Evolutionary conservation across 2,797 vertebrate species (phyloP).

Genomic region (Chromobotia macracanthus): DNA sequence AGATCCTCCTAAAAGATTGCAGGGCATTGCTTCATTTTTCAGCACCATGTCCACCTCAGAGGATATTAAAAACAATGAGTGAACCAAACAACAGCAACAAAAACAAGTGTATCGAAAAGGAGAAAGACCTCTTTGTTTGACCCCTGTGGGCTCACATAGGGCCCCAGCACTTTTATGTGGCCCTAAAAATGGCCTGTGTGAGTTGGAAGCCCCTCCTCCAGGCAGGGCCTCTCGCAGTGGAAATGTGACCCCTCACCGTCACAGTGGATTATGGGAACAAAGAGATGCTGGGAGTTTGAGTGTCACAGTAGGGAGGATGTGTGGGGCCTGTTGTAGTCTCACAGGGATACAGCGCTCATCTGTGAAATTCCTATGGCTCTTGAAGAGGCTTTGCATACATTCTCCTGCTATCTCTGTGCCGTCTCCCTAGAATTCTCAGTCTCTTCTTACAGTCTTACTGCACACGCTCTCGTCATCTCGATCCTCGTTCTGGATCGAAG

Average conservation of each 20-base stretch:
- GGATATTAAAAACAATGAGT: conserved; percentile 13
- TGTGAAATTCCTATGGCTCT: conserved; percentile 68
- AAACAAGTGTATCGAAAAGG: conserved; percentile 31
- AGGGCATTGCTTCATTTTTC: background rate
- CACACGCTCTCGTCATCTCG: background rate
- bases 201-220: conserved; percentile 47
- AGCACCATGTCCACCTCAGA: background rate
- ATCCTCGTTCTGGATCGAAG: conserved; percentile 10
- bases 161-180: conserved; percentile 40
- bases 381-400: conserved; percentile 74
- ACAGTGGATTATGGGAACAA: conserved; percentile 81
- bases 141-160: conserved; percentile 38
- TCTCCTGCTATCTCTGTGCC: conserved; percentile 49
- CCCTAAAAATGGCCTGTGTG: conserved; percentile 40
- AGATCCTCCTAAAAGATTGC: background rate
- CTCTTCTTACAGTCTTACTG: conserved; percentile 2
- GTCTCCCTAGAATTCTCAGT: conserved; percentile 22
- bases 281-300: conserved; percentile 74
- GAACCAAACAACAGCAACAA: conserved; percentile 33
- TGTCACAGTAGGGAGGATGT: conserved; percentile 73
- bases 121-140: conserved; percentile 54
- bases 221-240: conserved; percentile 27
- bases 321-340: conserved; percentile 79
- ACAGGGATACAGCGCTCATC: conserved; percentile 62
- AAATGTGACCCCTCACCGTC: conserved; percentile 64